Percentiles rank a stretch among this genome's conserved stretches.
Evolutionary conservation across 2,113 vertebrate genomes (phyloP).

Genomic region (Athene cunicularia): DNA sequence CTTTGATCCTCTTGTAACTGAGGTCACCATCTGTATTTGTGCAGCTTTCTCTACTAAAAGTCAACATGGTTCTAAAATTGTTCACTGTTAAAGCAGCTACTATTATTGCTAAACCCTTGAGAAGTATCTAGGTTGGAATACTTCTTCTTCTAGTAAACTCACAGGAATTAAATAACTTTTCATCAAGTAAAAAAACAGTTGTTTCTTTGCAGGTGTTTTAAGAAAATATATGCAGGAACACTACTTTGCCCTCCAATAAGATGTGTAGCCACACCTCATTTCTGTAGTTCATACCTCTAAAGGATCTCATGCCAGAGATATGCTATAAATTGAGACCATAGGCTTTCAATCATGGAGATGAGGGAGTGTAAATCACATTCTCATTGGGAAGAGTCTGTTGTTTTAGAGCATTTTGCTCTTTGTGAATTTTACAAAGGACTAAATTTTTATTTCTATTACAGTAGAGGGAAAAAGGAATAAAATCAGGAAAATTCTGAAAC

Average conservation of each 20-base stretch:
- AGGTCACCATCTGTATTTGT: neutral
- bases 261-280: neutral
- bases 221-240: neutral
- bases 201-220: neutral
- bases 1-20: neutral
- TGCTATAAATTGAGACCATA: neutral
- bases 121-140: neutral
- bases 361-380: neutral
- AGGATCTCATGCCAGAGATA: neutral
- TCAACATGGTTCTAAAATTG: neutral
- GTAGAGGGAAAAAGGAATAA: neutral
- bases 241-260: constrained; percentile 1
- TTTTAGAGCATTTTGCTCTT: constrained; percentile 11
- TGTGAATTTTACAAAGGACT: constrained; percentile 30
- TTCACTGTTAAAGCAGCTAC: neutral
- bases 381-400: neutral
- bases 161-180: neutral
- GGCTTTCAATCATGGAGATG: neutral
- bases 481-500: neutral
- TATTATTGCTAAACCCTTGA: neutral
- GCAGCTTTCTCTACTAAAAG: neutral
- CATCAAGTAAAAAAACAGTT: neutral
- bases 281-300: neutral
- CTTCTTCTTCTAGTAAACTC: neutral
- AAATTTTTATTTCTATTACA: neutral